These are phyloP conservation scores for Nebria salina DNA, from an alignment of 2,888 invertebrate genomes.

Conservation along the genomic window DNA sequence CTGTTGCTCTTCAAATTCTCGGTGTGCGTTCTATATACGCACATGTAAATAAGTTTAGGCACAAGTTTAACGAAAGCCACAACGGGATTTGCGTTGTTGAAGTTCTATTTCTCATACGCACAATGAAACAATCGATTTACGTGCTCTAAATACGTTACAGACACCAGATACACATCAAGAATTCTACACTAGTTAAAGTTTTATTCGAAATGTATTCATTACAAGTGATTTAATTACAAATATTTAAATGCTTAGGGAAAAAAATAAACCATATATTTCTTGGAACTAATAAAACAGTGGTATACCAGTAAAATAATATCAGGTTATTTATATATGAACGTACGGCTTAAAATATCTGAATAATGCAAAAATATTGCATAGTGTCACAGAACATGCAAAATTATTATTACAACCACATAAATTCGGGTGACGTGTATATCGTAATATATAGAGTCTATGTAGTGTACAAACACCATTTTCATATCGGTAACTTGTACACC, in stretches of 20 bases:
- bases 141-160: neutral
- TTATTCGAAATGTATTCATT: too few species aligned
- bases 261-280: neutral
- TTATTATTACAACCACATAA: conserved; percentile 1
- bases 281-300: neutral
- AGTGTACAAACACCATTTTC: conserved; percentile 1
- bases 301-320: neutral
- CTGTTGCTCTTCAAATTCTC: neutral
- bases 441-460: conserved; percentile 1
- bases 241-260: too few species aligned
- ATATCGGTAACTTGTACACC: conserved; percentile 1
- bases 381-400: neutral
- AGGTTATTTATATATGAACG: neutral
- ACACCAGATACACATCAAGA: too few species aligned
- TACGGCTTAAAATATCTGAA: neutral
- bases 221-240: too few species aligned
- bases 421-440: neutral
- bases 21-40: neutral
- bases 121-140: neutral
- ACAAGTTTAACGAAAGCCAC: neutral
- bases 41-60: neutral
- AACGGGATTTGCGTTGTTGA: neutral
- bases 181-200: too few species aligned
- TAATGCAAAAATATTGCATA: neutral
- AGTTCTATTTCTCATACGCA: neutral